Conservation (phyloP, 2,888 invertebrate genomes). For the Desoria tigrina region DNA sequence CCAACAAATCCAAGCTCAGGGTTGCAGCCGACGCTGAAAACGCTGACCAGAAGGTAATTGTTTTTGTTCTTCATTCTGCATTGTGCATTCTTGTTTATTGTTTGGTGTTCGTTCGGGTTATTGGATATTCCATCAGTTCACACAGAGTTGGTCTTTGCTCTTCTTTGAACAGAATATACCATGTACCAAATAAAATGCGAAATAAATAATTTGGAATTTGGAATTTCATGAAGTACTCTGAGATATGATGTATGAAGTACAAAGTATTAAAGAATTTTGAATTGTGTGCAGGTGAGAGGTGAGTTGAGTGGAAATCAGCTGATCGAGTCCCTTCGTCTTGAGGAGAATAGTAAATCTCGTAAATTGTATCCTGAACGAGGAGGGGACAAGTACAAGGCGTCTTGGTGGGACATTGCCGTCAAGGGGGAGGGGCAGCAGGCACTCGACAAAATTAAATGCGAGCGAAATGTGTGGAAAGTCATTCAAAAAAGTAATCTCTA, state of each 20-base stretch:
- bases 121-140: no score
- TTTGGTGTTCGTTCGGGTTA: no score
- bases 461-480: constrained; percentile 74
- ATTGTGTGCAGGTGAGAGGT: no score
- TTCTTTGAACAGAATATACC: no score
- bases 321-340: constrained; percentile 25
- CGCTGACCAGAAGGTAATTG: not conserved
- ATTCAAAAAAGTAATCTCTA: constrained; percentile 69
- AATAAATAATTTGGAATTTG: no score
- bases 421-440: constrained; percentile 70
- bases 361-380: constrained; percentile 79
- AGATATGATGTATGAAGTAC: no score
- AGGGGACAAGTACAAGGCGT: constrained; percentile 63
- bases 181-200: no score
- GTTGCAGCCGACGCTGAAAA: not conserved
- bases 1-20: not conserved
- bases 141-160: no score
- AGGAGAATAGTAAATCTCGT: constrained; percentile 41
- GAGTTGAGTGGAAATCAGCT: not conserved
- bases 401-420: constrained; percentile 63
- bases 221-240: no score
- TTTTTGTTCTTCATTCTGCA: no score
- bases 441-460: constrained; percentile 74
- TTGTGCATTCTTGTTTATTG: no score
- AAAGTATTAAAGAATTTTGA: no score